Evolutionary conservation across 2,888 invertebrate genomes (phyloP).

Genomic region (Heteromyza rotundicornis): DNA sequence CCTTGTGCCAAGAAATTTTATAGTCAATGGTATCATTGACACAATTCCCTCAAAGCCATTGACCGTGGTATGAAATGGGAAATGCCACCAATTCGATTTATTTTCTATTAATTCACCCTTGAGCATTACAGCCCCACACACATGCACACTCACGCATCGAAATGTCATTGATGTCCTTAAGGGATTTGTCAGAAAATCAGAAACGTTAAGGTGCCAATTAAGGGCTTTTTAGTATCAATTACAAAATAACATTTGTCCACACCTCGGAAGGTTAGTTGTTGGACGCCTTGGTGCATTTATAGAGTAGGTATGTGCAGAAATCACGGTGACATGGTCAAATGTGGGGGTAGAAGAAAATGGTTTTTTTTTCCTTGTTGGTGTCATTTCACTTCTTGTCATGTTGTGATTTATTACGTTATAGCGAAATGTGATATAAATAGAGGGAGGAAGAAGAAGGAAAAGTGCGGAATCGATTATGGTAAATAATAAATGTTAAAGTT

Average conservation of each 20-base stretch:
- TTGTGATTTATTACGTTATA: conserved; percentile 47
- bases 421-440: no score
- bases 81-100: conserved; percentile 18
- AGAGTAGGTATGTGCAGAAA: conserved; percentile 21
- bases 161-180: conserved; percentile 42
- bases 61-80: no score
- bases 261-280: conserved; percentile 38
- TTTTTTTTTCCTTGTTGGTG: conserved; percentile 36
- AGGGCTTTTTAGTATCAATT: conserved; percentile 64
- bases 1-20: no score
- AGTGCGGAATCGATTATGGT: no score
- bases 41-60: no score
- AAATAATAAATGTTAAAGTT: no score
- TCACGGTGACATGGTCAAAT: conserved; percentile 34
- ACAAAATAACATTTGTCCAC: conserved; percentile 59
- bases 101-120: conserved; percentile 33
- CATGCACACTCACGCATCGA: not conserved
- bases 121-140: conserved; percentile 7
- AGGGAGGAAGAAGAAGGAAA: no score
- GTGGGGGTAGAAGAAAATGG: conserved; percentile 44
- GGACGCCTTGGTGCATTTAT: not conserved
- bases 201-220: conserved; percentile 62
- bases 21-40: no score
- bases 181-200: conserved; percentile 58
- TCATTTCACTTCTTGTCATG: no score